Evolutionary conservation across 1,140 invertebrate species (phyloP).

Genomic region (Temnothorax nylanderi): DNA sequence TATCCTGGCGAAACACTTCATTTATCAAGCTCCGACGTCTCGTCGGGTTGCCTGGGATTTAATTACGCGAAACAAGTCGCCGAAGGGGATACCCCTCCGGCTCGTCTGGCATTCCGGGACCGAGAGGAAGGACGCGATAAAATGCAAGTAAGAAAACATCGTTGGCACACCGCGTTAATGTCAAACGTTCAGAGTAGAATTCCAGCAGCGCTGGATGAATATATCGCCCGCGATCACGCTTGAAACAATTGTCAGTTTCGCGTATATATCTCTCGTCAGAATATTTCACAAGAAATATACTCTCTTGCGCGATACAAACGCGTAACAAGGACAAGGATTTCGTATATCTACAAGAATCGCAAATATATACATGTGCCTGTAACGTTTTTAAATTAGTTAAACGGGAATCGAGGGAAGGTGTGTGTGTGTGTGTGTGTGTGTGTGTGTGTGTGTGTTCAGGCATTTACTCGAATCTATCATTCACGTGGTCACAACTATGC

Average conservation of each 20-base stretch:
- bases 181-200: not conserved
- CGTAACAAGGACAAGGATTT: not conserved
- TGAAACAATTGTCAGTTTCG: not conserved
- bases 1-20: constrained; percentile 73
- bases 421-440: not conserved
- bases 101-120: constrained; percentile 48
- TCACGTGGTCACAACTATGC: constrained; percentile 15
- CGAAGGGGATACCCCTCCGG: constrained; percentile 66
- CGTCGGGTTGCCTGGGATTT: constrained; percentile 76
- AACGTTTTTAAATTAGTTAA: not conserved
- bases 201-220: not conserved
- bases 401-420: not conserved
- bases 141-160: constrained; percentile 58
- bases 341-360: not conserved
- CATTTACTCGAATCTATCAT: constrained; percentile 13
- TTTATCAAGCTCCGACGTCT: constrained; percentile 79
- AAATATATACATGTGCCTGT: not conserved
- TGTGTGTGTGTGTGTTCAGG: not conserved
- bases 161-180: not conserved
- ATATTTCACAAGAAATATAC: not conserved
- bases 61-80: constrained; percentile 78
- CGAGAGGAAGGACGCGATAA: constrained; percentile 47
- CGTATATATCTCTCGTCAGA: not conserved
- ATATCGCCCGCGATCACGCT: not conserved
- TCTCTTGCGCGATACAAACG: not conserved